A percentile compares a stretch with the other conserved stretches of the same genome.
Evolutionary conservation across 2,888 invertebrate species (phyloP).

Genomic region (Trichogramma evanescens): DNA sequence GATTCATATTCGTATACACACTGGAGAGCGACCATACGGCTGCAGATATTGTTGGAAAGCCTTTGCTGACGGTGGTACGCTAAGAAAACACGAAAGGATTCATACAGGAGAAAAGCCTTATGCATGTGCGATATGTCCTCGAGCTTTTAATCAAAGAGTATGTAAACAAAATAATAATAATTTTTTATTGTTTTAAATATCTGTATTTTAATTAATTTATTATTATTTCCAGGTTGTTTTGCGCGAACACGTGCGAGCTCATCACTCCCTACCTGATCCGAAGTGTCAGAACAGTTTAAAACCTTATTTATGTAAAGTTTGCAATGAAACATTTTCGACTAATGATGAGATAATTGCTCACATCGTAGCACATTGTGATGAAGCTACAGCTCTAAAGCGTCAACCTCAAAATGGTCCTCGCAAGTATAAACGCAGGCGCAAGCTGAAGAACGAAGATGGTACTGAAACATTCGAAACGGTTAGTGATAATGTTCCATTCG

Average conservation of each 20-base stretch:
- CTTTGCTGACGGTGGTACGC: slow-evolving; percentile 79
- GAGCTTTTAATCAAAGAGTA: slow-evolving; percentile 76
- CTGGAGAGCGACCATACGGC: slow-evolving; percentile 76
- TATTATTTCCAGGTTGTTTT: slow-evolving; percentile 58
- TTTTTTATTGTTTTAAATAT: not conserved
- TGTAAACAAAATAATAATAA: slow-evolving; percentile 15
- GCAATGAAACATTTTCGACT: slow-evolving; percentile 62
- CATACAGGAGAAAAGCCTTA: slow-evolving; percentile 83
- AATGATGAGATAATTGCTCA: slow-evolving; percentile 74
- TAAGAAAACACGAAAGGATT: slow-evolving; percentile 78
- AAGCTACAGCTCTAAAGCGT: slow-evolving; percentile 73
- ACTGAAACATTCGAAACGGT: not conserved
- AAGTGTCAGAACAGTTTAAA: slow-evolving; percentile 57
- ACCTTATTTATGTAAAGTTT: slow-evolving; percentile 70
- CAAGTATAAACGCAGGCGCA: slow-evolving; percentile 74
- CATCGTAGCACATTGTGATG: slow-evolving; percentile 77
- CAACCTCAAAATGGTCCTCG: slow-evolving; percentile 73
- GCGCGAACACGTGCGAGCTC: slow-evolving; percentile 76
- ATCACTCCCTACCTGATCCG: slow-evolving; percentile 75
- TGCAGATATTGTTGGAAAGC: slow-evolving; percentile 85
- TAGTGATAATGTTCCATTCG: not conserved
- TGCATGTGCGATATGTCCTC: slow-evolving; percentile 78
- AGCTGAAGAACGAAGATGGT: slow-evolving; percentile 57
- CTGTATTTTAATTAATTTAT: not conserved
- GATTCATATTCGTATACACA: slow-evolving; percentile 80